phyloP scores from a whole-genome alignment of 2,113 vertebrate genomes.

The Passer domesticus region DNA sequence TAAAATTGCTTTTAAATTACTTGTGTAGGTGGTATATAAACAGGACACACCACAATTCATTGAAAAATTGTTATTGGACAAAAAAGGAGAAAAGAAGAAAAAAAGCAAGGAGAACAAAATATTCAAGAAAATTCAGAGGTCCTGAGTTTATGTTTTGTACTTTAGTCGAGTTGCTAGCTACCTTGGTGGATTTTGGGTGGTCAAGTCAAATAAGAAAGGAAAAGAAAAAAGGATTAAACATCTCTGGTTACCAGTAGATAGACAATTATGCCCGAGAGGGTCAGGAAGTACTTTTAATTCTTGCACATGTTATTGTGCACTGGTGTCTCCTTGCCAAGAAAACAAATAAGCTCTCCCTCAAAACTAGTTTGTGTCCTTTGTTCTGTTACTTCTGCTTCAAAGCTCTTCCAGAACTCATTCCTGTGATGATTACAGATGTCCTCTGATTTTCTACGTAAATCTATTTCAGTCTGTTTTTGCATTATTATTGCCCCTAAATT shows the following conservation, averaged over 20 bases:
- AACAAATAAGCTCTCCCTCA: neutral
- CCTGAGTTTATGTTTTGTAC: neutral
- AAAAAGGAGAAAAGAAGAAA: neutral
- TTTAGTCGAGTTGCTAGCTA: neutral
- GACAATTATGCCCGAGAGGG: neutral
- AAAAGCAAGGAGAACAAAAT: neutral
- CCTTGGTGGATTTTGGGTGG: neutral
- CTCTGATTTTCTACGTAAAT: neutral
- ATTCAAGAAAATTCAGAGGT: neutral
- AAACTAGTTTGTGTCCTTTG: neutral
- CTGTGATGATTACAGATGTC: neutral
- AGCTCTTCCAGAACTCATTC: neutral
- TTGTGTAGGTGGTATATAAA: neutral
- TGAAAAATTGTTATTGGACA: neutral
- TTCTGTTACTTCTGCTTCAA: neutral
- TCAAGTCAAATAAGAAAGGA: neutral
- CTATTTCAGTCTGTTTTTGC: neutral
- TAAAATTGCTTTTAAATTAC: constrained; percentile 32
- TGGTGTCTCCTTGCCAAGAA: neutral
- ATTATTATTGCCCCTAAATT: neutral
- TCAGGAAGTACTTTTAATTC: constrained; percentile 22
- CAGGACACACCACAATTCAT: neutral
- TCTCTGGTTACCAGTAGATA: neutral
- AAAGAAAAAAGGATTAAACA: neutral
- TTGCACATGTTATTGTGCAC: neutral